A percentile compares a stretch with the other conserved stretches of the same genome.
Evolutionary conservation across 2,888 invertebrate genomes (phyloP).

Genomic region (Caenorhabditis sulstoni): DNA sequence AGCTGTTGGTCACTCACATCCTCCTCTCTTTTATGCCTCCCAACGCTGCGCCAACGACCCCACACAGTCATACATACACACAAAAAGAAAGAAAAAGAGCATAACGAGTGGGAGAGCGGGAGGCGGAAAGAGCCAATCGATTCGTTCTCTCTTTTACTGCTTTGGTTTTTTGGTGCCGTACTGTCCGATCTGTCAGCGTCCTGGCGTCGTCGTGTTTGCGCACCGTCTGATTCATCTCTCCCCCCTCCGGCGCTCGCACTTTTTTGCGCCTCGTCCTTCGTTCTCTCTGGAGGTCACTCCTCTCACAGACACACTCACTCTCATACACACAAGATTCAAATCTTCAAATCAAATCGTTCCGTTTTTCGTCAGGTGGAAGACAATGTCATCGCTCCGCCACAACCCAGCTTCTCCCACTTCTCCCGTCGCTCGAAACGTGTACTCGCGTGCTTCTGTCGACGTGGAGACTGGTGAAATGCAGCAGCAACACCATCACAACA

Average conservation of each 20-base stretch:
- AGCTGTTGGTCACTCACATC: too few species aligned
- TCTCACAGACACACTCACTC: neutral
- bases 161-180: too few species aligned
- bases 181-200: neutral
- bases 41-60: too few species aligned
- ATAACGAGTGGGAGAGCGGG: too few species aligned
- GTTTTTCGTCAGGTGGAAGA: constrained; percentile 58
- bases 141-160: too few species aligned
- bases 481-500: neutral
- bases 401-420: constrained; percentile 48
- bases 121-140: too few species aligned
- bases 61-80: too few species aligned
- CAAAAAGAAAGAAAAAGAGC: too few species aligned
- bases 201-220: neutral
- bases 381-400: constrained; percentile 67
- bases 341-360: constrained; percentile 4
- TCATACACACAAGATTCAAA: neutral
- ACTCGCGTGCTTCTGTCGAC: constrained; percentile 49
- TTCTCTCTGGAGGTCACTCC: neutral
- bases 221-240: neutral
- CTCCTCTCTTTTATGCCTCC: too few species aligned
- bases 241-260: neutral
- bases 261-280: neutral
- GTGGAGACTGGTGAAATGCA: constrained; percentile 48
- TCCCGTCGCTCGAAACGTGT: constrained; percentile 51